Evolutionary conservation across 2,888 invertebrate genomes (phyloP).

Genomic region (Nephrotoma guestfalica): DNA sequence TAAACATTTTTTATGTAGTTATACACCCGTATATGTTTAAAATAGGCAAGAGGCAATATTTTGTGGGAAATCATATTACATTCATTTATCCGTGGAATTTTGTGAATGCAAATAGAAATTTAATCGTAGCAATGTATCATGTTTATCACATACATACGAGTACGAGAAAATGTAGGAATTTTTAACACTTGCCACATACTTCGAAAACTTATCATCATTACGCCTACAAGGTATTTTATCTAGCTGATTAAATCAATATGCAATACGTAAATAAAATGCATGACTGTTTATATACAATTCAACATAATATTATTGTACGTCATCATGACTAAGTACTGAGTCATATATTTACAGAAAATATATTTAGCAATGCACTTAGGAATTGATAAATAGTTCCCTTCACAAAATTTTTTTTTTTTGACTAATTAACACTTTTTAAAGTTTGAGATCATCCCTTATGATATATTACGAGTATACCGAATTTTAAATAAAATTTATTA

Average conservation of each 20-base stretch:
- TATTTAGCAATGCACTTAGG: not conserved
- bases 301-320: not conserved
- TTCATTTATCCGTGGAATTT: not conserved
- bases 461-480: not conserved
- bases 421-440: not conserved
- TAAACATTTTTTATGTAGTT: not conserved
- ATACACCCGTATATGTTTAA: not conserved
- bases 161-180: not conserved
- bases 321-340: not conserved
- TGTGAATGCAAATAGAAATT: not conserved
- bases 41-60: not conserved
- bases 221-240: not conserved
- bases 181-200: not conserved
- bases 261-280: not conserved
- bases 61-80: not conserved
- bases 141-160: not conserved
- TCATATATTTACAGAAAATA: not conserved
- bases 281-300: not conserved
- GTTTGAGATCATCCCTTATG: not conserved
- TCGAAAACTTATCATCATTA: not conserved
- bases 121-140: not conserved
- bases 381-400: not conserved
- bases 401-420: not conserved
- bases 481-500: not conserved
- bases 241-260: not conserved